phyloP scores from a whole-genome alignment of 2,797 vertebrate genomes.

The Sandelia bainsii region DNA sequence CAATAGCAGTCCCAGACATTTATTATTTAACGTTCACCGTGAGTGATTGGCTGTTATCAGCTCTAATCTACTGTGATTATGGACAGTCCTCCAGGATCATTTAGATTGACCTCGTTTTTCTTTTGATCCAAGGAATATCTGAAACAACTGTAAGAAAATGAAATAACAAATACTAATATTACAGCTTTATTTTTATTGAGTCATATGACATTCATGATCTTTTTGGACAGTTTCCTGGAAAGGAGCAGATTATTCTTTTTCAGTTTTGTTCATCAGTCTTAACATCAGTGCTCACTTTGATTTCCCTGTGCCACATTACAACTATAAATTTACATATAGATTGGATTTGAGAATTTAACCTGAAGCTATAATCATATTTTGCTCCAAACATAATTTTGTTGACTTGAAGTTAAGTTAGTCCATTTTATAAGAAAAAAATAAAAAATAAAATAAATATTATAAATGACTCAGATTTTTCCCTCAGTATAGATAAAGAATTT shows the following conservation, averaged over 20 bases:
- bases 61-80: slow-evolving; percentile 73
- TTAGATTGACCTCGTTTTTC: slow-evolving; percentile 29
- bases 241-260: slow-evolving; percentile 65
- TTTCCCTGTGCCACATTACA: slow-evolving; percentile 79
- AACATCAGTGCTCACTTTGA: slow-evolving; percentile 80
- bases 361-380: slow-evolving; percentile 84
- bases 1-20: slow-evolving; percentile 69
- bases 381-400: slow-evolving; percentile 81
- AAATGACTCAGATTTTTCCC: slow-evolving; percentile 2
- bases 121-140: slow-evolving; percentile 14
- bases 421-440: slow-evolving; percentile 45
- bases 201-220: slow-evolving; percentile 27
- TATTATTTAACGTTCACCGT: slow-evolving; percentile 76
- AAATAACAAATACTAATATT: not conserved
- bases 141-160: not conserved
- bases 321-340: slow-evolving; percentile 87
- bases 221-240: slow-evolving; percentile 34
- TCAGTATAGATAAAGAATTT: not conserved
- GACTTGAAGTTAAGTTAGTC: slow-evolving; percentile 71
- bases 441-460: not conserved
- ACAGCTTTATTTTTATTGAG: slow-evolving; percentile 7
- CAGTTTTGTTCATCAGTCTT: slow-evolving; percentile 81
- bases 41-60: slow-evolving; percentile 75
- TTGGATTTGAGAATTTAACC: slow-evolving; percentile 87
- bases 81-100: slow-evolving; percentile 37